Base-by-base conservation (phyloP, 1,140 invertebrate genomes). In the Drosophila subpulchrella region DNA sequence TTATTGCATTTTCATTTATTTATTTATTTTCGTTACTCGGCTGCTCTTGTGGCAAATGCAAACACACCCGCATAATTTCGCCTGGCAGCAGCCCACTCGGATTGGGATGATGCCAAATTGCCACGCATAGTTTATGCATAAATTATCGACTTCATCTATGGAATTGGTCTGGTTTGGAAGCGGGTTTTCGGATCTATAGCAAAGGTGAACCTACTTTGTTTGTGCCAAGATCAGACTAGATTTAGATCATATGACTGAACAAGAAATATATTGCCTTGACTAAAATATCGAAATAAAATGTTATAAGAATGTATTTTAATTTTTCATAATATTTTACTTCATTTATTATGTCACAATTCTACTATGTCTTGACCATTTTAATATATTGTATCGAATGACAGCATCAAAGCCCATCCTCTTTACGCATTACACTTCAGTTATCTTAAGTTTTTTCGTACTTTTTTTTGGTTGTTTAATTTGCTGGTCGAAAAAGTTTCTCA, bases 21-120 rank as follows among this genome's bases (percentile, higher is more conserved):
- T 71, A 46, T 70, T 68, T 70, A 66, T 66, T 46, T 55, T 24
- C 56, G 6, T 2, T 24, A 32, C 27, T 46, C 38, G 42, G 41
- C 38, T 38, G 48, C 39, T 27, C 48, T 32, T 4, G 50, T 56
- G 62, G 79, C 46, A 53, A 63, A 63, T 66, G 61, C 67, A 73
- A 71, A 73, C 60, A 75, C 73, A 77, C 82, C 82, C 82, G 82
- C 82, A 86, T 86, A 76, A 82, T 75, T 56, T 60, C 12, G 54
- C 36, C 60, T 56, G 72, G 34, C 58, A 47, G 62, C 80, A 71
- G 63, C 81, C 81, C 67, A 71, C 67, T 71, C 67, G 38, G 41
- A 36, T 32, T 24, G 36, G 34, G 60, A 77, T 80, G 81, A 80
- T 75, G 81, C 72, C 81, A 77, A 84, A 77, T 73, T 66, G 74